These are phyloP conservation scores for Trogon melanurus DNA, from an alignment of 2,113 vertebrate species.

Conservation along the genomic window DNA sequence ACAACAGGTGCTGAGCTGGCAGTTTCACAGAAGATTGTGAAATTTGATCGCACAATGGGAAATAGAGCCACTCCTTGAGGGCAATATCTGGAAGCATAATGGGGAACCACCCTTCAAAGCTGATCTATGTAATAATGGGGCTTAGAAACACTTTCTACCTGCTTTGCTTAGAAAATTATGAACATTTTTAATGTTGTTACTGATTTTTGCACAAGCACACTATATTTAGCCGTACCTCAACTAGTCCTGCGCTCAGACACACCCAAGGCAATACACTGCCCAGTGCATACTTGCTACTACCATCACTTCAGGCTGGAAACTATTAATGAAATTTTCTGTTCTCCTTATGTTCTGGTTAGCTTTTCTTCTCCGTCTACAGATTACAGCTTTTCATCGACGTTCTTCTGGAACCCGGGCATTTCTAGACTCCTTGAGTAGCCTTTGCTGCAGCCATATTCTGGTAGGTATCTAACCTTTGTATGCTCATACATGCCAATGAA, in stretches of 20 bases:
- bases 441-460: neutral
- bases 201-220: constrained; percentile 43
- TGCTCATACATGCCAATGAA: neutral
- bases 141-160: constrained; percentile 66
- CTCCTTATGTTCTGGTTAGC: neutral
- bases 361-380: neutral
- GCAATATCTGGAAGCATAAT: constrained; percentile 65
- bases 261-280: constrained; percentile 32
- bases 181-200: constrained; percentile 49
- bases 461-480: neutral
- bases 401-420: neutral
- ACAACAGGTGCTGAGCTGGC: constrained; percentile 63
- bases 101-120: constrained; percentile 58
- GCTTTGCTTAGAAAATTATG: constrained; percentile 69
- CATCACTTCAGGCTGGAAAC: neutral
- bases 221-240: constrained; percentile 40
- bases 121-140: constrained; percentile 60
- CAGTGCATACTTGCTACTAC: neutral
- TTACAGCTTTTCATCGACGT: neutral
- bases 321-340: neutral
- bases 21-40: constrained; percentile 64
- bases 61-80: constrained; percentile 66
- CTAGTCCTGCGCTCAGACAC: neutral
- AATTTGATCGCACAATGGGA: constrained; percentile 65
- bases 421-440: neutral